Evolutionary conservation across 92 coral and sea anemone genomes (phyloP).

Genomic region (Diadumene lineata): DNA sequence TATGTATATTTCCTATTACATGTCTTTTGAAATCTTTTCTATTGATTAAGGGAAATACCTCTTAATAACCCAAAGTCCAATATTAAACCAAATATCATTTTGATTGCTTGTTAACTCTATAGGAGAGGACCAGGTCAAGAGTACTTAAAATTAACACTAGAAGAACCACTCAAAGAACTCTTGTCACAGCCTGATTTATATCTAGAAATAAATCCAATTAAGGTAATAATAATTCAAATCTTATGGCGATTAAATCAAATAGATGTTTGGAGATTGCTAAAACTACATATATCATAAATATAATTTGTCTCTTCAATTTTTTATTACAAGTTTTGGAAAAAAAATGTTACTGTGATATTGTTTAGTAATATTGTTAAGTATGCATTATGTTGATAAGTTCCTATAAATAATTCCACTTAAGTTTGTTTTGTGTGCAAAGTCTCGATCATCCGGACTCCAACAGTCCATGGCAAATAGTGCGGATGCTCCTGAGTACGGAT

Average conservation of each 20-base stretch:
- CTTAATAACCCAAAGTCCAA: background rate
- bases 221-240: conserved; percentile 48
- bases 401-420: too few relatives aligned
- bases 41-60: background rate
- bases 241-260: background rate
- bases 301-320: background rate
- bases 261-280: background rate
- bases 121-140: conserved; percentile 99
- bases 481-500: too few relatives aligned
- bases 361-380: too few relatives aligned
- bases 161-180: conserved; percentile 72
- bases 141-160: conserved; percentile 82
- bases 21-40: too few relatives aligned
- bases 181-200: conserved; percentile 59
- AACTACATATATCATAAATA: background rate
- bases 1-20: too few relatives aligned
- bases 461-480: too few relatives aligned
- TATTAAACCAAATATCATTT: background rate
- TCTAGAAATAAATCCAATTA: conserved; percentile 91
- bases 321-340: too few relatives aligned
- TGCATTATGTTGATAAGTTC: too few relatives aligned
- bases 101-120: background rate
- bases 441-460: too few relatives aligned
- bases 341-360: too few relatives aligned
- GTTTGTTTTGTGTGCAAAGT: too few relatives aligned